Conservation (phyloP, 2,888 invertebrate genomes). For the Andrena bucephala region DNA sequence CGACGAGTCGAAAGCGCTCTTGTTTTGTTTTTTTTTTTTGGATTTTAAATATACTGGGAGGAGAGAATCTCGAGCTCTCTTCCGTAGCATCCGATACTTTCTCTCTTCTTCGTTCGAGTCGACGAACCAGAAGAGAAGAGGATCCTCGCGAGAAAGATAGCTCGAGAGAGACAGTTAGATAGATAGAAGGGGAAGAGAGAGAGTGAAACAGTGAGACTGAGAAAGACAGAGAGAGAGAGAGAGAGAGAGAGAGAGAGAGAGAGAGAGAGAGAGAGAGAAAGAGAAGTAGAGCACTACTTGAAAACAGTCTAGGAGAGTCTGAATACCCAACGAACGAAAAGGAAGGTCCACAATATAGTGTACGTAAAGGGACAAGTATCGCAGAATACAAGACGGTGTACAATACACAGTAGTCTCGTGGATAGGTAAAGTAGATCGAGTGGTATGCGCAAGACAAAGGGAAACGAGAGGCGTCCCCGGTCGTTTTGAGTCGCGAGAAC, state of each 20-base stretch:
- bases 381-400: constrained; percentile 48
- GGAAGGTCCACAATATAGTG: constrained; percentile 24
- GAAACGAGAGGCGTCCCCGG: constrained; percentile 6
- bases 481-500: constrained; percentile 50
- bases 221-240: constrained; percentile 23
- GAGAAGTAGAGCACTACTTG: constrained; percentile 20
- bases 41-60: constrained; percentile 22
- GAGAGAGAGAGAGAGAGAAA: constrained; percentile 26
- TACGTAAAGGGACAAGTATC: constrained; percentile 51
- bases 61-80: constrained; percentile 24
- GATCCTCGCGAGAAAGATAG: background rate
- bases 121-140: constrained; percentile 9
- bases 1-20: constrained; percentile 40
- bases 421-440: constrained; percentile 30
- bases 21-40: background rate
- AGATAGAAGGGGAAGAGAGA: constrained; percentile 24
- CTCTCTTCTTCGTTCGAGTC: background rate
- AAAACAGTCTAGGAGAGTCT: constrained; percentile 11
- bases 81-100: background rate
- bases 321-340: constrained; percentile 41
- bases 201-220: constrained; percentile 19
- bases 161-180: constrained; percentile 8
- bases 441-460: constrained; percentile 54
- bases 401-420: constrained; percentile 23
- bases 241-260: constrained; percentile 22